Evolutionary conservation across 37 sponge, comb jelly and placozoan species (phyloP).

Genomic region (Chondrosia reniformis): DNA sequence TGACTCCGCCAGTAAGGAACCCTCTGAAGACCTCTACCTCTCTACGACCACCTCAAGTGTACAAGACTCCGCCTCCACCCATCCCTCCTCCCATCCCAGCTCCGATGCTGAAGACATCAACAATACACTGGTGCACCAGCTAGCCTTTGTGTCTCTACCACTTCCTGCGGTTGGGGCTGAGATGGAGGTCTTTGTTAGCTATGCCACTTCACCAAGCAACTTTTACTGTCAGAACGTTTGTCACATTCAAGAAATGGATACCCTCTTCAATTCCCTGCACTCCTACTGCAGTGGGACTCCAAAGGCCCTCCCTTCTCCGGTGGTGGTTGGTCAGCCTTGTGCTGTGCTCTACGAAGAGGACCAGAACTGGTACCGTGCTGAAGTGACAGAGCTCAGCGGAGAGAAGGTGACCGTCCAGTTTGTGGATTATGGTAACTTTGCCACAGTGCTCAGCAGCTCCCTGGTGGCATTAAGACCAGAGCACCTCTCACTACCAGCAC

Average conservation of each 20-base stretch:
- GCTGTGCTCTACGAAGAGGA: slow-evolving; percentile 64
- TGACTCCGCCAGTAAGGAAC: not conserved
- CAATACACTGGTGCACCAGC: too few species aligned
- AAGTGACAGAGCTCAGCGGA: slow-evolving; percentile 46
- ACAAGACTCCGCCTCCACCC: not conserved
- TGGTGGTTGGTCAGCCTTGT: slow-evolving; percentile 45
- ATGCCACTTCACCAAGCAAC: not conserved
- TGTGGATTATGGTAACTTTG: slow-evolving; percentile 55
- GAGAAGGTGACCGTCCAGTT: slow-evolving; percentile 32
- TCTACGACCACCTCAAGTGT: not conserved
- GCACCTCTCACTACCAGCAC: slow-evolving; percentile 40
- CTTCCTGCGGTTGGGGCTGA: not conserved
- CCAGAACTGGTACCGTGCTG: slow-evolving; percentile 71
- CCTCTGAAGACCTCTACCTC: slow-evolving; percentile 23
- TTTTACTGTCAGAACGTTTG: slow-evolving; percentile 7
- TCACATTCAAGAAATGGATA: not conserved
- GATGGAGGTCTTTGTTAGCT: not conserved
- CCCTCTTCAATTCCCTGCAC: not conserved
- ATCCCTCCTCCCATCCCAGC: slow-evolving; percentile 12
- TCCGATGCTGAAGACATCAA: slow-evolving; percentile 18
- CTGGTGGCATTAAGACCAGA: slow-evolving; percentile 9
- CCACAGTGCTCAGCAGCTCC: not conserved
- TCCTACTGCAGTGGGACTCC: not conserved
- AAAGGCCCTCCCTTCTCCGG: not conserved
- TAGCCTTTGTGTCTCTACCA: too few species aligned